Evolutionary conservation across 1,140 invertebrate genomes (phyloP).

Genomic region (Temnothorax nylanderi): DNA sequence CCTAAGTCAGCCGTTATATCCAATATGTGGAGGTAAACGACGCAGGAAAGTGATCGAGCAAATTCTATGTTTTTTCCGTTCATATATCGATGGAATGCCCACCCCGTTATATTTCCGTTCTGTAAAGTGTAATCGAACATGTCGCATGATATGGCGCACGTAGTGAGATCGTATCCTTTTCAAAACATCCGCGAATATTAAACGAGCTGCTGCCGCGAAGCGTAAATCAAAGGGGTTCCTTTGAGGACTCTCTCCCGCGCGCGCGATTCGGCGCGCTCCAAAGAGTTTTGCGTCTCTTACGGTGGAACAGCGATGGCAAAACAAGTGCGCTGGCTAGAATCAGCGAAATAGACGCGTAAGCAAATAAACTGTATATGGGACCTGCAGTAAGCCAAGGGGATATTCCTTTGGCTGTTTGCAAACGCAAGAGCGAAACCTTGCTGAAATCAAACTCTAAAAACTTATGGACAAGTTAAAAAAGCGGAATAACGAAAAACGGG

Average conservation of each 20-base stretch:
- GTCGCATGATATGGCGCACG: not conserved
- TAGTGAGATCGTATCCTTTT: constrained; percentile 30
- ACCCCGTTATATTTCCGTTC: constrained; percentile 17
- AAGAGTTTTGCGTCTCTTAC: constrained; percentile 55
- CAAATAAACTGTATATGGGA: constrained; percentile 57
- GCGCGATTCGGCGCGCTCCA: constrained; percentile 42
- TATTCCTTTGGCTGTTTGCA: constrained; percentile 49
- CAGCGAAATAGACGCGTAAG: constrained; percentile 54
- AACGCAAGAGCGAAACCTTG: not conserved
- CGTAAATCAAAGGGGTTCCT: constrained; percentile 53
- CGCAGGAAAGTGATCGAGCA: not conserved
- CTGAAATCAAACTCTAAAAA: constrained; percentile 9
- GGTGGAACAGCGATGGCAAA: constrained; percentile 29
- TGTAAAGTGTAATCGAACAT: constrained; percentile 20
- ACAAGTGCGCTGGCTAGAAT: constrained; percentile 38
- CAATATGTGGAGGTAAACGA: not conserved
- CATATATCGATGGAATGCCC: not conserved
- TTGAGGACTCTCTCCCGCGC: constrained; percentile 20
- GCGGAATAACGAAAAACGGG: not conserved
- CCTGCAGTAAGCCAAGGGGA: not conserved
- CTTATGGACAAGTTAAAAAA: not conserved
- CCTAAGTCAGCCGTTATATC: not conserved
- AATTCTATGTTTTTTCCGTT: not conserved
- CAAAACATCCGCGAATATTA: constrained; percentile 53
- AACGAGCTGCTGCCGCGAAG: constrained; percentile 52